phyloP scores from a whole-genome alignment of 2,797 vertebrate species.

The Gambusia yucatana region DNA sequence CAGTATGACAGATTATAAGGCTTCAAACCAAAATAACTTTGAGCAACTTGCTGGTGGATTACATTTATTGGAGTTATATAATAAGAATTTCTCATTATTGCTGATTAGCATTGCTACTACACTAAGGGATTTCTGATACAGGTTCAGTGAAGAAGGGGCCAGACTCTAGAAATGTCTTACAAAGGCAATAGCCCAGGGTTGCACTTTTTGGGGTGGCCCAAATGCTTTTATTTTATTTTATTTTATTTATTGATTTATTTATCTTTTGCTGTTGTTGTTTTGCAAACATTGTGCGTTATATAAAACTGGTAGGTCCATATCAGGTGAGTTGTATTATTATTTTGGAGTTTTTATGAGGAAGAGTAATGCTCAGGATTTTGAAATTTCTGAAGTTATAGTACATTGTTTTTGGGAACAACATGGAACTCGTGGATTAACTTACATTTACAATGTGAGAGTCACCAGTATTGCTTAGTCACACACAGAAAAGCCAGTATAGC shows the following conservation, averaged over 20 bases:
- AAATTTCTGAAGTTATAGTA: background rate
- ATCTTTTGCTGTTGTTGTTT: background rate
- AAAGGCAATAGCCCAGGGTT: background rate
- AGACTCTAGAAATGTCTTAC: background rate
- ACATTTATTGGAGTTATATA: background rate
- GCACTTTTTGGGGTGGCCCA: background rate
- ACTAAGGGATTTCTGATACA: background rate
- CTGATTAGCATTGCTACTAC: background rate
- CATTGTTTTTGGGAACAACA: background rate
- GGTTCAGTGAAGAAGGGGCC: background rate
- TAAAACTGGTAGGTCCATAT: background rate
- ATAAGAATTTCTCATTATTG: background rate
- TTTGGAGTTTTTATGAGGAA: background rate
- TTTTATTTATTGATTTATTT: background rate
- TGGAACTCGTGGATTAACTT: background rate
- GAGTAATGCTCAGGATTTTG: background rate
- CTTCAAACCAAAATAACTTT: background rate
- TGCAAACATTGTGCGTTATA: background rate
- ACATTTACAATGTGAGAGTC: background rate
- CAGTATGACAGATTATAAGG: background rate
- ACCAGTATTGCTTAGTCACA: slow-evolving; percentile 38
- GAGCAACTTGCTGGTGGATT: background rate
- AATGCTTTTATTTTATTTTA: background rate
- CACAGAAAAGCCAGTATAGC: slow-evolving; percentile 37
- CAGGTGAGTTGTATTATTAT: background rate